phyloP scores from a whole-genome alignment of 2,888 invertebrate species.

The Allacma fusca region DNA sequence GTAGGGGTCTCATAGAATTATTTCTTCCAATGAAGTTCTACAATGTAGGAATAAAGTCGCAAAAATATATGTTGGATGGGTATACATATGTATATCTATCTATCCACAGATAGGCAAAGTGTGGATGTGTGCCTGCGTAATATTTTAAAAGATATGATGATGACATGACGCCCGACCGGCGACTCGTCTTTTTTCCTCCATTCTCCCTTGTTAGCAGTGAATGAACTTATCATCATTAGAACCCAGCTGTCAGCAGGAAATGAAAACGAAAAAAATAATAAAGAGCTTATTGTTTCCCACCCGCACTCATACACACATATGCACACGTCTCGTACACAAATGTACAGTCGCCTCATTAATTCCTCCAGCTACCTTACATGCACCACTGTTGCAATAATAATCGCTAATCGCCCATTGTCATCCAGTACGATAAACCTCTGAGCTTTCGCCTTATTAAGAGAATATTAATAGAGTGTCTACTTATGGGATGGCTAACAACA shows the following conservation, averaged over 20 bases:
- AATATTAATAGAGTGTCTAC: constrained; percentile 7
- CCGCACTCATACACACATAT: background rate
- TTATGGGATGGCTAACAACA: background rate
- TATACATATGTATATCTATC: too few species aligned
- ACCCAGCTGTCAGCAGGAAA: constrained; percentile 24
- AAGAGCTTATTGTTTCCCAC: constrained; percentile 41
- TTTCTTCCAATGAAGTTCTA: too few species aligned
- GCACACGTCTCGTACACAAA: background rate
- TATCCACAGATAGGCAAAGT: too few species aligned
- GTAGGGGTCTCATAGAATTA: too few species aligned
- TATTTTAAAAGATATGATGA: constrained; percentile 21
- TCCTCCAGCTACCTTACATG: constrained; percentile 4
- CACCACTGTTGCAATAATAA: constrained; percentile 12
- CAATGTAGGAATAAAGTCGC: too few species aligned
- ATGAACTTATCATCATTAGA: constrained; percentile 32
- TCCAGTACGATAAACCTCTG: constrained; percentile 4
- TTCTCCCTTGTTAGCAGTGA: constrained; percentile 23
- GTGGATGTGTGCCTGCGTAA: too few species aligned
- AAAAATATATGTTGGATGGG: too few species aligned
- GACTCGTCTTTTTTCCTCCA: constrained; percentile 23
- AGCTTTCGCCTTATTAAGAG: constrained; percentile 19
- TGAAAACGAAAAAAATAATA: constrained; percentile 35
- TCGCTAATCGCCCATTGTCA: constrained; percentile 19
- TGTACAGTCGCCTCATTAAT: constrained; percentile 19
- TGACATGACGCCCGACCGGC: constrained; percentile 38